These are phyloP conservation scores for Drosophila gunungcola DNA, from an alignment of 1,140 invertebrate species.

Conservation along the genomic window DNA sequence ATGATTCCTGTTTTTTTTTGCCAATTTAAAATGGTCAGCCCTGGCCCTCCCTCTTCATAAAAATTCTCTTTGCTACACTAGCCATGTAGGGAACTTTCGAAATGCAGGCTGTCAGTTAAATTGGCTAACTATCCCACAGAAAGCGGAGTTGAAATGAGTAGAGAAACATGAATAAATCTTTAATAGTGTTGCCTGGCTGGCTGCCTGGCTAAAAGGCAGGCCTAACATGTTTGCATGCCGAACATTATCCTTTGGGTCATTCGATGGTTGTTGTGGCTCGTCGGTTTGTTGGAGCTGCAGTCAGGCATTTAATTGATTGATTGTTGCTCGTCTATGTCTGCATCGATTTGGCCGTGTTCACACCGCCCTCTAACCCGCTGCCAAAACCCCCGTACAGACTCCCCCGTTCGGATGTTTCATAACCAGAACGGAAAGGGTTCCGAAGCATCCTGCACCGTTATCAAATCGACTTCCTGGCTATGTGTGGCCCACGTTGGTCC, in stretches of 20 bases:
- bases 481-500: slow-evolving; percentile 35
- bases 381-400: neutral
- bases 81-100: slow-evolving; percentile 10
- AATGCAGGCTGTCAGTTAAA: slow-evolving; percentile 25
- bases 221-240: slow-evolving; percentile 37
- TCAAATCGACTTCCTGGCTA: slow-evolving; percentile 70
- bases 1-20: neutral
- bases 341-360: slow-evolving; percentile 61
- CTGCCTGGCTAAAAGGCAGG: slow-evolving; percentile 33
- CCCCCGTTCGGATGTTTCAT: slow-evolving; percentile 54
- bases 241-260: slow-evolving; percentile 39
- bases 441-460: slow-evolving; percentile 46
- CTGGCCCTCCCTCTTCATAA: neutral
- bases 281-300: slow-evolving; percentile 47
- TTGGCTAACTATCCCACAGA: slow-evolving; percentile 20
- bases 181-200: slow-evolving; percentile 36
- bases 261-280: slow-evolving; percentile 11
- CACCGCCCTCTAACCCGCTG: neutral
- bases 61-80: neutral
- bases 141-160: slow-evolving; percentile 5
- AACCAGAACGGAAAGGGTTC: slow-evolving; percentile 34
- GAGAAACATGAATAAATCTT: slow-evolving; percentile 55
- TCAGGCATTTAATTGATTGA: slow-evolving; percentile 79
- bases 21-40: neutral
- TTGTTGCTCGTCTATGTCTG: slow-evolving; percentile 79